phyloP scores from a whole-genome alignment of 1,140 invertebrate species.

The Lethocerus indicus region DNA sequence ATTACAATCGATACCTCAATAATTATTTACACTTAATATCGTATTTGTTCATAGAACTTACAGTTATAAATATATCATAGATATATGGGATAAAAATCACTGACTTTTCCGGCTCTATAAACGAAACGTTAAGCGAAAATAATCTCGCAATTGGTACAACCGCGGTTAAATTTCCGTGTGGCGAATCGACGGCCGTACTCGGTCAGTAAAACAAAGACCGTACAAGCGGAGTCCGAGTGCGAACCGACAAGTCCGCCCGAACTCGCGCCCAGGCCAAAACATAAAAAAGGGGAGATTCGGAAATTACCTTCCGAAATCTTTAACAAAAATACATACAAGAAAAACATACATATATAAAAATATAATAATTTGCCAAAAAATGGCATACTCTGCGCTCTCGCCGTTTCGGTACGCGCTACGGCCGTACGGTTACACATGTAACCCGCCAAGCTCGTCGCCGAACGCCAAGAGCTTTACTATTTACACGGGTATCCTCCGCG shows the following conservation, averaged over 20 bases:
- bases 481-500: not conserved
- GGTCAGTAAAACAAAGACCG: conserved; percentile 13
- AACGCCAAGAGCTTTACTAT: not conserved
- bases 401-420: not conserved
- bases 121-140: not conserved
- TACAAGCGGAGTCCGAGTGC: not conserved
- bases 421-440: conserved; percentile 5
- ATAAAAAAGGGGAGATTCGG: conserved; percentile 18
- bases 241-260: conserved; percentile 7
- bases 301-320: conserved; percentile 29
- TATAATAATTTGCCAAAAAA: conserved; percentile 15
- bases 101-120: conserved; percentile 27
- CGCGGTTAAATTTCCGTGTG: too few relatives aligned
- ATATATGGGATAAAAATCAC: conserved; percentile 74
- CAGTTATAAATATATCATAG: conserved; percentile 81
- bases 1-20: not conserved
- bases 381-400: conserved; percentile 17
- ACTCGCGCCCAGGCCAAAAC: too few relatives aligned
- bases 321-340: conserved; percentile 4
- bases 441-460: not conserved
- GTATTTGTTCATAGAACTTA: conserved; percentile 79
- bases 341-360: conserved; percentile 11
- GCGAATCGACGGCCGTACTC: conserved; percentile 8
- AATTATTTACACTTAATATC: not conserved
- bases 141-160: too few relatives aligned